Evolutionary conservation across 2,113 vertebrate species (phyloP).

Genomic region (Psammodynastes pulverulentus): DNA sequence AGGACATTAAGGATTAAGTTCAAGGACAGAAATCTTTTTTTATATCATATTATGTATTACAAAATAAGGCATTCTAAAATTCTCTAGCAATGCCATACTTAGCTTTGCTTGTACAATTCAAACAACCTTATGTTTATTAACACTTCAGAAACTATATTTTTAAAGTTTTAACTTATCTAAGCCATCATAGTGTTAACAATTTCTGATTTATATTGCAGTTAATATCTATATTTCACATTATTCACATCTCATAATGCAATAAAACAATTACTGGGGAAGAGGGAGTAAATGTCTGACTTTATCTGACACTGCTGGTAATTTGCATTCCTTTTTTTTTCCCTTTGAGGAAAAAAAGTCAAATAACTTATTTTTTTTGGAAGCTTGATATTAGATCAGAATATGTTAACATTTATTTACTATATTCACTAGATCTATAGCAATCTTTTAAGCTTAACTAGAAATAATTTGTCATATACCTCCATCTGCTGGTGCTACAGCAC

Average conservation of each 20-base stretch:
- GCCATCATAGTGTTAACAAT: neutral
- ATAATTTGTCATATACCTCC: constrained; percentile 31
- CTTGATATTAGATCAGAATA: neutral
- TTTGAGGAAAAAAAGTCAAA: neutral
- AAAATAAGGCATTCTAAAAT: neutral
- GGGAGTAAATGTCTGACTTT: neutral
- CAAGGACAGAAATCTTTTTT: neutral
- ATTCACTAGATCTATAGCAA: neutral
- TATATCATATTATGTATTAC: neutral
- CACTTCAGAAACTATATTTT: neutral
- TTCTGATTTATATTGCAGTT: neutral
- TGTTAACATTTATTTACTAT: neutral
- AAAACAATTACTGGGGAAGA: neutral
- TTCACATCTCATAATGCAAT: neutral
- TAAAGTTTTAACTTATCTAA: neutral
- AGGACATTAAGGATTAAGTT: neutral
- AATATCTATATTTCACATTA: neutral
- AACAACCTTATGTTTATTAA: neutral
- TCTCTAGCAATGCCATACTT: neutral
- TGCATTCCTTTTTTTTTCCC: neutral
- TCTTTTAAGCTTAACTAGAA: neutral
- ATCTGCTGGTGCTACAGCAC: constrained; percentile 36
- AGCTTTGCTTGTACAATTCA: neutral
- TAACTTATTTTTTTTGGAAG: neutral
- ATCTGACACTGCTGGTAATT: neutral